Evolutionary conservation across 1,140 invertebrate species (phyloP).

Genomic region (Leptestheria dahalacensis): DNA sequence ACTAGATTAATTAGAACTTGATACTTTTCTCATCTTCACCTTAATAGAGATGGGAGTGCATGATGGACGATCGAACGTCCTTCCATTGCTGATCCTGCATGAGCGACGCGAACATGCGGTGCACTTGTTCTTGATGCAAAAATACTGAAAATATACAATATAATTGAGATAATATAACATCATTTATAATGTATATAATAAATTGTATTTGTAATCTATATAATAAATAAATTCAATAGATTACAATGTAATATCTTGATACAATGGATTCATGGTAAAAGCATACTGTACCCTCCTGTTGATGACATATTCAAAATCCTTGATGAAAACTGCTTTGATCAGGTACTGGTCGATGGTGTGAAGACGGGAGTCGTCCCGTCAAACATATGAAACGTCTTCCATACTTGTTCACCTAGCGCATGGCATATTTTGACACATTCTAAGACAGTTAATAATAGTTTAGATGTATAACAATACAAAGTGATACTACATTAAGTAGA

Average conservation of each 20-base stretch:
- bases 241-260: too few relatives aligned
- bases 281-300: constrained; percentile 26
- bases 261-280: background rate
- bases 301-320: constrained; percentile 35
- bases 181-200: too few relatives aligned
- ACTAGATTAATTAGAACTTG: too few relatives aligned
- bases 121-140: background rate
- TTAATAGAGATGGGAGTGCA: constrained; percentile 31
- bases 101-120: constrained; percentile 10
- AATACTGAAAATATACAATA: background rate
- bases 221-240: too few relatives aligned
- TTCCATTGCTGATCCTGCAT: constrained; percentile 26
- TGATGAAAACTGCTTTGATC: constrained; percentile 32
- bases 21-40: constrained; percentile 30
- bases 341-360: constrained; percentile 35
- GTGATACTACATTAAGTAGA: too few relatives aligned
- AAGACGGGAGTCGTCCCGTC: constrained; percentile 31
- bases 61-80: constrained; percentile 27
- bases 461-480: too few relatives aligned
- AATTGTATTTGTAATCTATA: too few relatives aligned
- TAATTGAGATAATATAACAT: background rate
- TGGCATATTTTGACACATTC: constrained; percentile 9
- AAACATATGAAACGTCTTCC: constrained; percentile 28
- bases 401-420: constrained; percentile 9
- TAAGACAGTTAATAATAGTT: too few relatives aligned